phyloP scores from a whole-genome alignment of 2,113 vertebrate genomes.

The Siniperca chuatsi region DNA sequence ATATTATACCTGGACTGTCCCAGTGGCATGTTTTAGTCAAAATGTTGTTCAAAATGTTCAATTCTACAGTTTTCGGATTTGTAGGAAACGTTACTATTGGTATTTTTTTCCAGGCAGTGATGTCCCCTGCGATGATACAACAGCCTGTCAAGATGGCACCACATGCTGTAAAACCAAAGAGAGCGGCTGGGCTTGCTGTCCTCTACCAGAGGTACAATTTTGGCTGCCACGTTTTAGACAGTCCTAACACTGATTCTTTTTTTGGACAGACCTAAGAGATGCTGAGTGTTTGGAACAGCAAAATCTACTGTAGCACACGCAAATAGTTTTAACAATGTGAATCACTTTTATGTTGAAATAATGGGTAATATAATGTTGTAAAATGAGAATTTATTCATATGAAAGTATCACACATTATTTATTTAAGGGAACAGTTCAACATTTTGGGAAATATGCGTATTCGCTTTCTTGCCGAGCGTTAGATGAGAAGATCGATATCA shows the following conservation, averaged over 20 bases:
- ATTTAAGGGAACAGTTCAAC: too few relatives aligned
- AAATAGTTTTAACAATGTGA: neutral
- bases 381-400: neutral
- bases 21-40: neutral
- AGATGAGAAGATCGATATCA: too few relatives aligned
- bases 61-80: neutral
- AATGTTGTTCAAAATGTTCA: neutral
- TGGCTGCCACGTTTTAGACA: neutral
- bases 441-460: too few relatives aligned
- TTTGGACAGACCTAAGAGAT: neutral
- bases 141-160: slow-evolving; percentile 42
- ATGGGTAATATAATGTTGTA: neutral
- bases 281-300: neutral
- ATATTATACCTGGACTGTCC: neutral
- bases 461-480: too few relatives aligned
- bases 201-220: slow-evolving; percentile 56
- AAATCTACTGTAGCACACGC: too few relatives aligned
- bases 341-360: neutral
- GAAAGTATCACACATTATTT: too few relatives aligned
- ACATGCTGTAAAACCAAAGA: slow-evolving; percentile 69
- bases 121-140: slow-evolving; percentile 50
- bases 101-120: slow-evolving; percentile 25
- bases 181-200: slow-evolving; percentile 73
- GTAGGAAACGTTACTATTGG: neutral
- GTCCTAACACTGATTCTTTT: neutral